Base-by-base conservation (phyloP, 37 sponge, comb jelly and placozoan genomes). In the Sycon ciliatum region DNA sequence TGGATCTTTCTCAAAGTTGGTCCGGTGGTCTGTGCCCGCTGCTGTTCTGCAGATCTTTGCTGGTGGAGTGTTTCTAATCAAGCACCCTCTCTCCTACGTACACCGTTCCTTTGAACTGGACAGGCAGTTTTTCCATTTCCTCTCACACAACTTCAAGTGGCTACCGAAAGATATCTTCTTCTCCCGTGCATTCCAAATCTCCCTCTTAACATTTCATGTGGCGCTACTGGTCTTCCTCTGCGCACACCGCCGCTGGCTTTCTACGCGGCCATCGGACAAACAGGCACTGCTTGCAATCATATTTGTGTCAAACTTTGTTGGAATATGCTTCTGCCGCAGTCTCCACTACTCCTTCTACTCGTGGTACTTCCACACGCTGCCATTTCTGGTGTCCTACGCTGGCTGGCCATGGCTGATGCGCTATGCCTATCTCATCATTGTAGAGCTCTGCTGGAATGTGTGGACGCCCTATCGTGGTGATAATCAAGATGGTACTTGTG, bases 301-400 rank as follows among this genome's bases (percentile, higher is more conserved):
- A 52, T 86, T 86, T 69, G 76, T 78, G 0, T 83, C 86, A 4
- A 94, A 94, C 68, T 85, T 89, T 27, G 61, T 89, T 57, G 95
- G 95, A 27, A 67, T 94, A 36, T 73, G 65, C 35, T 83, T 83
- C 68, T 73, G 89, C 16, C 75, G 95, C 29, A 84, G 89, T 0
- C 78, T 94, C 6, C 95, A 94, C 80, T 94, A 87, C 71, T 89
- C 88, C 75, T 94, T 94, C 70, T 94, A 94, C 65, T 70, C 86
- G 16, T 94, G 95, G 95, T 94, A 94, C 71, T 89, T 75, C 74
- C 86, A 94, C 72, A 89, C 84, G 16, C 73, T 94, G 0, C 95
- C 89, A 1, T 67, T 82, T 22, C 84, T 94, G 16, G 36, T 91
- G 11, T 91, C n/a, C n/a, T n/a, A n/a, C n/a, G n/a, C n/a, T n/a